Percentiles rank a stretch among this genome's conserved stretches.
phyloP scores from a whole-genome alignment of 2,888 invertebrate species.

The Ophion obscuratus region DNA sequence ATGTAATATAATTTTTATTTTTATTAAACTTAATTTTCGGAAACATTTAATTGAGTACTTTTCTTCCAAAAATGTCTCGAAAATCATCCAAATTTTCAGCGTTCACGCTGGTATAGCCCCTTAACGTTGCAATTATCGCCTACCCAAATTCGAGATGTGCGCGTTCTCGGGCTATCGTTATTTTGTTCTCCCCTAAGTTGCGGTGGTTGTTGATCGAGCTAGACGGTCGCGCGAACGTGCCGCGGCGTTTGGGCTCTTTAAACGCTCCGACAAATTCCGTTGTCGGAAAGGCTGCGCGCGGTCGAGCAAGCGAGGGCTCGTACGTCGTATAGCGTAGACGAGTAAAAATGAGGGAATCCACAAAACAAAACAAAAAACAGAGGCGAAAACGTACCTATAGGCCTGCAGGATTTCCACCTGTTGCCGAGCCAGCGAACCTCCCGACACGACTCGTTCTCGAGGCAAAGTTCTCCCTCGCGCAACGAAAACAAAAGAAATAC shows the following conservation, averaged over 20 bases:
- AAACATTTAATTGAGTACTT: too few species aligned
- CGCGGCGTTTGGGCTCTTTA: neutral
- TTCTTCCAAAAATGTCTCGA: too few species aligned
- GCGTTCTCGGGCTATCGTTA: neutral
- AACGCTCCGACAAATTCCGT: neutral
- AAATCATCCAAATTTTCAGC: too few species aligned
- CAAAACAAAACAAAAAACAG: neutral
- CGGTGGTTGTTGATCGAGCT: neutral
- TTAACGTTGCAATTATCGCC: neutral
- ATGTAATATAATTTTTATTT: too few species aligned
- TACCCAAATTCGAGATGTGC: neutral
- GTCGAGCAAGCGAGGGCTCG: too few species aligned
- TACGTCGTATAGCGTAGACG: too few species aligned
- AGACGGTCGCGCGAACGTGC: neutral
- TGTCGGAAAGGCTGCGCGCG: neutral
- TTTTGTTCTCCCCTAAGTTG: neutral
- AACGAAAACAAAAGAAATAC: neutral
- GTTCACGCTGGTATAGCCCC: too few species aligned
- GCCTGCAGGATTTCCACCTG: slow-evolving; percentile 80
- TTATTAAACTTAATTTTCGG: too few species aligned
- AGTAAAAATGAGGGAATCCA: too few species aligned
- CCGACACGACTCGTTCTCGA: neutral
- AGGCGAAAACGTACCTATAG: slow-evolving; percentile 71
- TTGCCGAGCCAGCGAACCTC: slow-evolving; percentile 72
- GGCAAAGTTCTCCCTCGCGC: slow-evolving; percentile 27